Evolutionary conservation across 1,140 invertebrate species (phyloP), one percentile per base, ranked within the genome.

Genomic region (Popillia japonica): DNA sequence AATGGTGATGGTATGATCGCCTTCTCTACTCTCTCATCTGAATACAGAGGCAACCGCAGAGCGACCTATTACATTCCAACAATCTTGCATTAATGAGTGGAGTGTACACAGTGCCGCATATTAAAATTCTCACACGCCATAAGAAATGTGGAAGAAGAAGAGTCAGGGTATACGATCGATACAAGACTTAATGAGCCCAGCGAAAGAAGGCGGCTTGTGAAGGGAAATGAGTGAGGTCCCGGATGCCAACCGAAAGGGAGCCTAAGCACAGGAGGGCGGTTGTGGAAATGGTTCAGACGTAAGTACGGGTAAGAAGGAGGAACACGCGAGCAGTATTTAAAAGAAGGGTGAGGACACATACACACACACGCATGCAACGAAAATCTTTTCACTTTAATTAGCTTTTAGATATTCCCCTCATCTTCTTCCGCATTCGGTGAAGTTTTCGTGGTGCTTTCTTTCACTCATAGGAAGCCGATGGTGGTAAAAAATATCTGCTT

Each of bases 141-240:
- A 82, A 82, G 82, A 82, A 82, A 79, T 82, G 80, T 82, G 78
- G 82, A 82, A 81, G 82, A 82, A 81, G 80, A 79, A 40, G 64
- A 23, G 11, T 20, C 79, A 73, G 79, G 75, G 78, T 73, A 55
- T 23, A 72, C 77, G 82, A 82, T 82, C 82, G 82, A 82, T 82
- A 82, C 82, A 82, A 82, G 82, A 81, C 82, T 82, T 82, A 82
- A 82, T 82, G 82, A 82, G 82, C 82, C 79, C 78, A 77, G 82
- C 82, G 78, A 82, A 82, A 82, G 82, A 82, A 82, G 79, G 80
- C 82, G 61, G 61, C 61, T 68, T 68, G 61, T 80, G 81, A 82
- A 81, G 82, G 82, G 78, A 82, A 82, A 82, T 82, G 80, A 82
- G 79, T 79, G 79, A 76, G 76, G 68, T 68, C 61, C 61, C 61